Evolutionary conservation across 2,113 vertebrate species (phyloP).

Genomic region (Percina caprodes): DNA sequence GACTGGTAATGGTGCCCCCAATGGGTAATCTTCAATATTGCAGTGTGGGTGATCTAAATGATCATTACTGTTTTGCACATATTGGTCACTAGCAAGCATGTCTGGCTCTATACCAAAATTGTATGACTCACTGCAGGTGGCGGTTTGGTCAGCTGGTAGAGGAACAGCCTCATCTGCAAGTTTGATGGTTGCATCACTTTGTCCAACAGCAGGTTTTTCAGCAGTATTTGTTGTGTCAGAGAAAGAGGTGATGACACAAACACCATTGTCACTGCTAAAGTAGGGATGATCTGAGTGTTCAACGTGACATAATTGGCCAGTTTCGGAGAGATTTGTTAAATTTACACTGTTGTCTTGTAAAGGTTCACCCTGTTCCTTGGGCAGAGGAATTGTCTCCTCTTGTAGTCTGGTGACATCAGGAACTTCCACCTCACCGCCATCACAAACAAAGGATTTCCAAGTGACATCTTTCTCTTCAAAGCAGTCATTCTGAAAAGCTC

Average conservation of each 20-base stretch:
- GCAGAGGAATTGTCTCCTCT: constrained; percentile 57
- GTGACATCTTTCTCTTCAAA: constrained; percentile 10
- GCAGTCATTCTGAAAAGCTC: background rate
- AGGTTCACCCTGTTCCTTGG: constrained; percentile 12
- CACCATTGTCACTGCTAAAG: constrained; percentile 22
- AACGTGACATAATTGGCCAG: background rate
- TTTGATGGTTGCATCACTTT: constrained; percentile 60
- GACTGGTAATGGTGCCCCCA: background rate
- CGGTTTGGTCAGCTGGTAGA: constrained; percentile 19
- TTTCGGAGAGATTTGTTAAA: constrained; percentile 10
- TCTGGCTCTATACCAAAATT: constrained; percentile 27
- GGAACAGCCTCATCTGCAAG: constrained; percentile 36
- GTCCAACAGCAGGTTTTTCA: constrained; percentile 7
- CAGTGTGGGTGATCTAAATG: constrained; percentile 65
- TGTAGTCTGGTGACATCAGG: constrained; percentile 43
- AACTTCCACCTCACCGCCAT: constrained; percentile 67
- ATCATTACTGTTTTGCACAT: background rate
- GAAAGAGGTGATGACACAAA: background rate
- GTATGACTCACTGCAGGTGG: background rate
- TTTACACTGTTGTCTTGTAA: constrained; percentile 30
- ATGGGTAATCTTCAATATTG: background rate
- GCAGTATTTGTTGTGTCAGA: background rate
- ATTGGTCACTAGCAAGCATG: constrained; percentile 15
- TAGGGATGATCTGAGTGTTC: constrained; percentile 59
- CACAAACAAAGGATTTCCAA: constrained; percentile 53